phyloP scores from a whole-genome alignment of 2,113 vertebrate genomes.

The Hemibagrus wyckioides region DNA sequence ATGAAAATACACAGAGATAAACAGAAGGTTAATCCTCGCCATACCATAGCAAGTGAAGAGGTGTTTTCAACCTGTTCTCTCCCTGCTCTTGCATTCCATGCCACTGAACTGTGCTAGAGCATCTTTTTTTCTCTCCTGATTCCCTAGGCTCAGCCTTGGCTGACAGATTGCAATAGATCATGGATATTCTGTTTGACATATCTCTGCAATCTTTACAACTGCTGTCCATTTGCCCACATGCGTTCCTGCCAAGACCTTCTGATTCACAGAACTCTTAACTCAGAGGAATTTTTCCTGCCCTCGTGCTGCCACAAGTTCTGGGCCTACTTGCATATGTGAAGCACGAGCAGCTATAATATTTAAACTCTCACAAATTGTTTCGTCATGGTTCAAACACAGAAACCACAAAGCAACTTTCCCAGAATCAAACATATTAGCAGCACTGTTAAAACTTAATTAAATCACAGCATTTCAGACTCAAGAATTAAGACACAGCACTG shows the following conservation, averaged over 20 bases:
- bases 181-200: slow-evolving; percentile 74
- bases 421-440: slow-evolving; percentile 38
- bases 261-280: slow-evolving; percentile 70
- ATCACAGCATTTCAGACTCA: slow-evolving; percentile 40
- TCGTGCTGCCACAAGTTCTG: slow-evolving; percentile 60
- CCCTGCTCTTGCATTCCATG: slow-evolving; percentile 53
- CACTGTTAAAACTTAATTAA: slow-evolving; percentile 50
- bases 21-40: slow-evolving; percentile 6
- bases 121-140: slow-evolving; percentile 51
- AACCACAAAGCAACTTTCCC: slow-evolving; percentile 40
- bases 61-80: slow-evolving; percentile 51
- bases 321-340: slow-evolving; percentile 61
- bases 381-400: slow-evolving; percentile 30
- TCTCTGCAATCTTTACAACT: slow-evolving; percentile 73
- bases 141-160: slow-evolving; percentile 53
- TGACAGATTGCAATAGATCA: slow-evolving; percentile 73
- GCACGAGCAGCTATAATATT: slow-evolving; percentile 34
- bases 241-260: slow-evolving; percentile 68
- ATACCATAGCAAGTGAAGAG: slow-evolving; percentile 22
- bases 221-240: slow-evolving; percentile 73
- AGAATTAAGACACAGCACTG: slow-evolving; percentile 26
- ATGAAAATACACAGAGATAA: slow-evolving; percentile 23
- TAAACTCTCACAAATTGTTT: slow-evolving; percentile 39
- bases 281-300: slow-evolving; percentile 69
- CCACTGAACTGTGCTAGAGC: slow-evolving; percentile 49